A percentile compares a stretch with the other conserved stretches of the same genome.
Evolutionary conservation across 1,140 invertebrate genomes (phyloP).

Genomic region (Aphelenchoides besseyi): DNA sequence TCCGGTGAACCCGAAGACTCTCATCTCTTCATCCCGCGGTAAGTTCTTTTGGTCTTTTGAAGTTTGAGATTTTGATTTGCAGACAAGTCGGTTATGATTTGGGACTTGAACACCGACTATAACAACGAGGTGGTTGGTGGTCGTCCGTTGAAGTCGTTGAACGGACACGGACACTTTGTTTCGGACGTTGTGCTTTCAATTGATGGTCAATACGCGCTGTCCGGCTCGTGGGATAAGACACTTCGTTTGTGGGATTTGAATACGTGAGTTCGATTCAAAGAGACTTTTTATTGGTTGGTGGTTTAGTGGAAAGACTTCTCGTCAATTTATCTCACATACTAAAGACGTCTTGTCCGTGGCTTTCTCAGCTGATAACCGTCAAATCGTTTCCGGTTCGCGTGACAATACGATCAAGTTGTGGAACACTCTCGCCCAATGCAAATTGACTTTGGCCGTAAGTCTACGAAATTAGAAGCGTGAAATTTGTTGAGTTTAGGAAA

Average conservation of each 20-base stretch:
- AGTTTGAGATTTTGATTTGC: constrained; percentile 36
- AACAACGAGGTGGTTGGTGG: constrained; percentile 65
- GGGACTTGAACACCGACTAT: constrained; percentile 79
- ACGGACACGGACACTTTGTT: constrained; percentile 97
- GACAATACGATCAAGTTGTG: constrained; percentile 99
- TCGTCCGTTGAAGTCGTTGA: constrained; percentile 89
- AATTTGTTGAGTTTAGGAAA: constrained; percentile 56
- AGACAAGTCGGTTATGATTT: constrained; percentile 97
- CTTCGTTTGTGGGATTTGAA: constrained; percentile 96
- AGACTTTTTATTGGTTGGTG: constrained; percentile 5
- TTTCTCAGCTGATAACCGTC: constrained; percentile 97
- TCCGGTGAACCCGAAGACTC: constrained; percentile 94
- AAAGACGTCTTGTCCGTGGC: constrained; percentile 99
- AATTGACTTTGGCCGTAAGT: constrained; percentile 80
- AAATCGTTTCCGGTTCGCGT: constrained; percentile 97
- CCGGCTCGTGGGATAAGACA: constrained; percentile 99
- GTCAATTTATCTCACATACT: constrained; percentile 94
- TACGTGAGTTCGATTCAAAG: constrained; percentile 67
- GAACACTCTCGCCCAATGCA: constrained; percentile 99
- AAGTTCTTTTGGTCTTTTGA: constrained; percentile 63
- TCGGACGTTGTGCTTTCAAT: constrained; percentile 97
- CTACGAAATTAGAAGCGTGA: neutral
- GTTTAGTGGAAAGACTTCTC: constrained; percentile 67
- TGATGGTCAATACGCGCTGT: constrained; percentile 97
- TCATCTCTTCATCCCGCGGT: constrained; percentile 96